Evolutionary conservation across 1,140 invertebrate genomes (phyloP), one percentile per base, ranked within the genome.

Genomic region (Drosophila lacertosa): DNA sequence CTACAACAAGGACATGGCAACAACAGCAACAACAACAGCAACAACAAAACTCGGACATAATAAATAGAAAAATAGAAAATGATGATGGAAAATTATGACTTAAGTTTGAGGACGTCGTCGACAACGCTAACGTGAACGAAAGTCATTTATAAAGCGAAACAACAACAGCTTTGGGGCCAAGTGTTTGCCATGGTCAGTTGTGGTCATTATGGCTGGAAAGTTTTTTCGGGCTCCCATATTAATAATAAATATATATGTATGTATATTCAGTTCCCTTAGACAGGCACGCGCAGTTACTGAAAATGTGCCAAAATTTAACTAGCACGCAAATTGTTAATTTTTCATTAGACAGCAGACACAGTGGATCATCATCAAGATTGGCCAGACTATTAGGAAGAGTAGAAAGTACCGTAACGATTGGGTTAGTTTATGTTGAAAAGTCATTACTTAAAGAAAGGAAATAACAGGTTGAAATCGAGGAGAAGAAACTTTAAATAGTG

Each of bases 1-100:
- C 32, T 44, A 68, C 47, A 73, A 73, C 29, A 74, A 79, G 65
- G 59, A 79, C 76, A 42, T 48, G 4, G 45, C 4, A 22, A n/a
- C n/a, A n/a, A n/a, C n/a, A n/a, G n/a, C n/a, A n/a, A n/a, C n/a
- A n/a, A n/a, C n/a, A n/a, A n/a, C n/a, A n/a, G n/a, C 58, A 74
- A 54, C 47, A 63, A 57, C 44, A 66, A 62, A 47, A 51, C 60
- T 71, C 75, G 77, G 57, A 66, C 60, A 72, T 66, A 80, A 80
- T 67, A 66, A 80, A 75, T 80, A 54, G 66, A 57, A 79, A 80
- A 74, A 75, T 71, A 72, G 54, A 76, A 76, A 76, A 76, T 74
- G 64, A 76, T 76, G 64, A 76, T 80, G 71, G 77, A 80, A 80
- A 80, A 80, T 80, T 80, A 80, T 75, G 77, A 79, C 76, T 74